These are phyloP conservation scores for Tachuris rubrigastra DNA, from an alignment of 2,113 vertebrate species.

Conservation along the genomic window DNA sequence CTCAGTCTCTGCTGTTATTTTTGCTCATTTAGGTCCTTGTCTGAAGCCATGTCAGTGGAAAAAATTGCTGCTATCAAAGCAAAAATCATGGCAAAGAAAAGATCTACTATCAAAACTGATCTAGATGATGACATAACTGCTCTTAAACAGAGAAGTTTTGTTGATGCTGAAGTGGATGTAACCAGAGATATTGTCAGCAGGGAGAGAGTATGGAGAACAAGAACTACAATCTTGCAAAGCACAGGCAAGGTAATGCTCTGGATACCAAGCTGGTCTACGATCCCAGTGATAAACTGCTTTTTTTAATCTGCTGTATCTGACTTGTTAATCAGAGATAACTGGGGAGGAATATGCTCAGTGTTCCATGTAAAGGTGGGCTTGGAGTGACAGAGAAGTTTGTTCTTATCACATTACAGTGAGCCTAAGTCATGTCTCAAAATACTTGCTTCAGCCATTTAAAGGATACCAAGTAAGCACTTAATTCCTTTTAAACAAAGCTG, in stretches of 20 bases:
- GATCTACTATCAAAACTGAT: conserved; percentile 98
- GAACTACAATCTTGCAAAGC: conserved; percentile 98
- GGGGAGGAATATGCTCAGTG: background rate
- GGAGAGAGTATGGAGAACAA: conserved; percentile 95
- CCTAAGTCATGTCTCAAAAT: background rate
- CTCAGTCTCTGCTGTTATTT: background rate
- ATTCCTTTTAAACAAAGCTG: background rate
- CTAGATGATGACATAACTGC: conserved; percentile 95
- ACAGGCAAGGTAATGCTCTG: conserved; percentile 87
- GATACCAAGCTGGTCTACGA: background rate
- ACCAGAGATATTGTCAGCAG: conserved; percentile 98
- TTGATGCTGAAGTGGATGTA: conserved; percentile 96
- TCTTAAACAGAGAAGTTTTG: conserved; percentile 97
- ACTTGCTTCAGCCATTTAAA: background rate
- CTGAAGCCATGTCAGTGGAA: conserved; percentile 99
- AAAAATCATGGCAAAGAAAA: conserved; percentile 99
- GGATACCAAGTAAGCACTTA: background rate
- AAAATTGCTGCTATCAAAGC: conserved; percentile 99
- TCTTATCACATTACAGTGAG: background rate
- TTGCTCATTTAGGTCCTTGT: conserved; percentile 86
- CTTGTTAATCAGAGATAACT: background rate
- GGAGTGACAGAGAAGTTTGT: background rate
- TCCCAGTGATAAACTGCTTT: background rate
- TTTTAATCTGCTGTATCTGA: background rate
- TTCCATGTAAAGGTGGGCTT: background rate